Conservation (phyloP, 2,888 invertebrate species). For the Chydorus sphaericus region DNA sequence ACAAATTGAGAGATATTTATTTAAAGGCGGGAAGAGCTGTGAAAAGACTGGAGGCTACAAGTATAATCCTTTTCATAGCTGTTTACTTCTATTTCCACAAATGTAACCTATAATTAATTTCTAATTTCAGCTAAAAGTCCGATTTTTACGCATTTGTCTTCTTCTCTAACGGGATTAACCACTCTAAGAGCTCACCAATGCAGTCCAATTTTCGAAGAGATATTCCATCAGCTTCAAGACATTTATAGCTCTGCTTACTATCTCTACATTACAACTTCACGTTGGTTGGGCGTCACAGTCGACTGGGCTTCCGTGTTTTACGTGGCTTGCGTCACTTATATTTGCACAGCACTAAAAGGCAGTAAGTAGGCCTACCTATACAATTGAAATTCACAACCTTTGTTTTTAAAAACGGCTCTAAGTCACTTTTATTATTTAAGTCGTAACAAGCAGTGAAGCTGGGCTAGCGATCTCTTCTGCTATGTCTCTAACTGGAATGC, state of each 20-base stretch:
- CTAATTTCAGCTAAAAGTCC: slow-evolving; percentile 32
- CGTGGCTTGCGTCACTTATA: slow-evolving; percentile 68
- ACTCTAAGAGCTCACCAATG: slow-evolving; percentile 41
- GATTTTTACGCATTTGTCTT: slow-evolving; percentile 54
- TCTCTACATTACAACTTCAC: slow-evolving; percentile 70
- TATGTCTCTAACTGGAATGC: slow-evolving; percentile 31
- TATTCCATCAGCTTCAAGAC: slow-evolving; percentile 27
- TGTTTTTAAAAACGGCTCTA: neutral
- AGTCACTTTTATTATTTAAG: slow-evolving; percentile 8
- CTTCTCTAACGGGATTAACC: slow-evolving; percentile 60
- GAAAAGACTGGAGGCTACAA: slow-evolving; percentile 34
- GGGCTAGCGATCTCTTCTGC: slow-evolving; percentile 26
- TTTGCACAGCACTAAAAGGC: slow-evolving; percentile 54
- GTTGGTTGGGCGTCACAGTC: slow-evolving; percentile 87
- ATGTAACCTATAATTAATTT: neutral
- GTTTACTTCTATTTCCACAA: neutral
- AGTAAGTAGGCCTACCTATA: slow-evolving; percentile 23
- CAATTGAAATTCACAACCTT: neutral
- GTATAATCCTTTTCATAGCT: slow-evolving; percentile 22
- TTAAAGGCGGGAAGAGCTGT: slow-evolving; percentile 32
- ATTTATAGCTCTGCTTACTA: slow-evolving; percentile 81
- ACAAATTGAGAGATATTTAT: slow-evolving; percentile 27
- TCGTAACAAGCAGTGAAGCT: slow-evolving; percentile 22
- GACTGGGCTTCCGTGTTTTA: slow-evolving; percentile 78
- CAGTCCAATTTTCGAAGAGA: slow-evolving; percentile 27